A percentile compares a stretch with the other conserved stretches of the same genome.
Evolutionary conservation across 2,888 invertebrate species (phyloP).

Genomic region (Euproctis similis): DNA sequence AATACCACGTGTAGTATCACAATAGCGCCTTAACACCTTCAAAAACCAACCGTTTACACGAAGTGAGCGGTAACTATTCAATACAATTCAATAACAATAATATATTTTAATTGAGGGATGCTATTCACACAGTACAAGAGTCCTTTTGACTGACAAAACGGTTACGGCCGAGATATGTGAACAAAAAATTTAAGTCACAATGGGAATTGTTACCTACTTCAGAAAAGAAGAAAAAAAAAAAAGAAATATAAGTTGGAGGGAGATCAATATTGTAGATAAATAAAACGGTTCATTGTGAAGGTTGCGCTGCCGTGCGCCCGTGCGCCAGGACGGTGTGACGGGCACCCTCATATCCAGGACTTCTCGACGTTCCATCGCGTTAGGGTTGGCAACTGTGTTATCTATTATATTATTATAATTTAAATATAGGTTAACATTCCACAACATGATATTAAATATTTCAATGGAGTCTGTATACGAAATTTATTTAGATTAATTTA

Average conservation of each 20-base stretch:
- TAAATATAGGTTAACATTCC: too few relatives aligned
- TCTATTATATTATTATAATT: too few relatives aligned
- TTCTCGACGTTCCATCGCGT: slow-evolving; percentile 6
- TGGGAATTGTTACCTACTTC: slow-evolving; percentile 53
- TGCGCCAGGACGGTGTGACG: slow-evolving; percentile 7
- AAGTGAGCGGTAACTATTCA: too few relatives aligned
- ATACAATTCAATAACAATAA: too few relatives aligned
- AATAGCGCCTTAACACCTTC: too few relatives aligned
- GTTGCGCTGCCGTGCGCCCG: slow-evolving; percentile 28
- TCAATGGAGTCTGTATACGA: too few relatives aligned
- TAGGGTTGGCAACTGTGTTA: not conserved
- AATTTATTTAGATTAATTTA: too few relatives aligned
- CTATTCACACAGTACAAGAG: slow-evolving; percentile 46
- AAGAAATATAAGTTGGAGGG: too few relatives aligned
- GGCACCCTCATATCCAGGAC: slow-evolving; percentile 13
- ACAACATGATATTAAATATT: too few relatives aligned
- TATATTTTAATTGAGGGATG: slow-evolving; percentile 48
- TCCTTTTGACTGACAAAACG: slow-evolving; percentile 45
- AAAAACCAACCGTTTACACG: too few relatives aligned
- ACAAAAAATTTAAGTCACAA: slow-evolving; percentile 63
- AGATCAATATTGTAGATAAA: slow-evolving; percentile 66
- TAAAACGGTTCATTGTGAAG: slow-evolving; percentile 55
- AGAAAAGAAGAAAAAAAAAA: slow-evolving; percentile 41
- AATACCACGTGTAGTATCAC: too few relatives aligned
- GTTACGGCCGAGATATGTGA: slow-evolving; percentile 56